Evolutionary conservation across 1,140 invertebrate species (phyloP).

Genomic region (Papilio aristodemus): DNA sequence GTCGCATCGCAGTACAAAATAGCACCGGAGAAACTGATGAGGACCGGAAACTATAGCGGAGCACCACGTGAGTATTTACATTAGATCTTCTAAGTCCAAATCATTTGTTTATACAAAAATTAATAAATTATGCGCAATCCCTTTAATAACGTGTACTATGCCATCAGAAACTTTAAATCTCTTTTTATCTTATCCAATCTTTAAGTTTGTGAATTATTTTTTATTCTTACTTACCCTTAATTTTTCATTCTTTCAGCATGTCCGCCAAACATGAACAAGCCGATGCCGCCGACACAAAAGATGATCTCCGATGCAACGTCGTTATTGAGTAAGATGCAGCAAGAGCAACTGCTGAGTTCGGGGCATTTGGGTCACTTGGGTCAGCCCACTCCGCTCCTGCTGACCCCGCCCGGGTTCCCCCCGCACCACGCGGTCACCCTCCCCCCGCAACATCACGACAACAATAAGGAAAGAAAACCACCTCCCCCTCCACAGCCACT

Average conservation of each 20-base stretch:
- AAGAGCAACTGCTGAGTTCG: conserved; percentile 82
- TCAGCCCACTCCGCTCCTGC: conserved; percentile 82
- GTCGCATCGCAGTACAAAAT: conserved; percentile 99
- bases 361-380: conserved; percentile 79
- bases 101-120: too few species aligned
- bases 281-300: conserved; percentile 88
- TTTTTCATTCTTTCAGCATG: conserved; percentile 79
- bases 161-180: too few species aligned
- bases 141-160: too few species aligned
- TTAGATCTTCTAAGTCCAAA: conserved; percentile 56
- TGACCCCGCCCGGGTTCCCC: conserved; percentile 84
- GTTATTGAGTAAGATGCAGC: conserved; percentile 86
- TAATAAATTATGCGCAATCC: too few species aligned
- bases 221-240: neutral
- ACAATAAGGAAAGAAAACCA: conserved; percentile 81
- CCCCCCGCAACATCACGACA: conserved; percentile 77
- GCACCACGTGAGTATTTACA: conserved; percentile 85
- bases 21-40: conserved; percentile 96
- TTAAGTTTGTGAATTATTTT: neutral
- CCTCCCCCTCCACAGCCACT: conserved; percentile 82
- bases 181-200: neutral
- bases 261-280: conserved; percentile 85
- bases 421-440: conserved; percentile 83
- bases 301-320: conserved; percentile 86
- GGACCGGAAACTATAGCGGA: conserved; percentile 94